A percentile compares a stretch with the other conserved stretches of the same genome.
phyloP scores from a whole-genome alignment of 2,888 invertebrate genomes.

The Tribolium freemani region DNA sequence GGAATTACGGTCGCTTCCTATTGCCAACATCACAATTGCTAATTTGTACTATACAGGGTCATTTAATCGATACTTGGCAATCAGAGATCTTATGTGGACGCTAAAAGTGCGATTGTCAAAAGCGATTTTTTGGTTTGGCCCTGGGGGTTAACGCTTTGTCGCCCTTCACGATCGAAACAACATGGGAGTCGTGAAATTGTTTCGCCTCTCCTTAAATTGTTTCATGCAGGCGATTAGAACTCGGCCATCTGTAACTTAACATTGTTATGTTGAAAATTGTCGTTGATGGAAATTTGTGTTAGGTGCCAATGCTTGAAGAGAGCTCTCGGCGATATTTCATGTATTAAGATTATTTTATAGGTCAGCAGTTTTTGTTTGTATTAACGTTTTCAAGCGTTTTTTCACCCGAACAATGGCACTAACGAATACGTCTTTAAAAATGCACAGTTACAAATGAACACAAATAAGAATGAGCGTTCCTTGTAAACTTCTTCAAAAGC shows the following conservation, averaged over 20 bases:
- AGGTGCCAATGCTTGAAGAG: conserved; percentile 44
- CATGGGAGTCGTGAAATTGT: conserved; percentile 66
- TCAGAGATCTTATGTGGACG: background rate
- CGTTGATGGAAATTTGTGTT: conserved; percentile 61
- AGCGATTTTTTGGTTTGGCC: background rate
- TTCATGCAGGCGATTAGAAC: conserved; percentile 68
- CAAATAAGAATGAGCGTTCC: conserved; percentile 44
- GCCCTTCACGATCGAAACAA: conserved; percentile 62
- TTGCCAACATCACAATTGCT: conserved; percentile 29
- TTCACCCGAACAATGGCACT: conserved; percentile 35
- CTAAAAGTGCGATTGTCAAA: background rate
- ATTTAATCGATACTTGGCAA: conserved; percentile 36
- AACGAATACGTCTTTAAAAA: conserved; percentile 43
- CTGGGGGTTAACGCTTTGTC: conserved; percentile 53
- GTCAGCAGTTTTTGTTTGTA: conserved; percentile 34
- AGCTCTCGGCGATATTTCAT: conserved; percentile 39
- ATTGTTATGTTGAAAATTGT: conserved; percentile 66
- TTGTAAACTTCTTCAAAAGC: conserved; percentile 46
- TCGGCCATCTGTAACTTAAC: conserved; percentile 66
- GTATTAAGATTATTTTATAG: conserved; percentile 33
- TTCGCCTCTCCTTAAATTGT: conserved; percentile 68
- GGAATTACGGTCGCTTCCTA: conserved; percentile 36
- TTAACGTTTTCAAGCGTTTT: conserved; percentile 16
- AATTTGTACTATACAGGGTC: conserved; percentile 21
- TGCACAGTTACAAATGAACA: conserved; percentile 44